Evolutionary conservation across 1,140 invertebrate genomes (phyloP), one percentile per base, ranked within the genome.

Genomic region (Mesaphorura yosii): DNA sequence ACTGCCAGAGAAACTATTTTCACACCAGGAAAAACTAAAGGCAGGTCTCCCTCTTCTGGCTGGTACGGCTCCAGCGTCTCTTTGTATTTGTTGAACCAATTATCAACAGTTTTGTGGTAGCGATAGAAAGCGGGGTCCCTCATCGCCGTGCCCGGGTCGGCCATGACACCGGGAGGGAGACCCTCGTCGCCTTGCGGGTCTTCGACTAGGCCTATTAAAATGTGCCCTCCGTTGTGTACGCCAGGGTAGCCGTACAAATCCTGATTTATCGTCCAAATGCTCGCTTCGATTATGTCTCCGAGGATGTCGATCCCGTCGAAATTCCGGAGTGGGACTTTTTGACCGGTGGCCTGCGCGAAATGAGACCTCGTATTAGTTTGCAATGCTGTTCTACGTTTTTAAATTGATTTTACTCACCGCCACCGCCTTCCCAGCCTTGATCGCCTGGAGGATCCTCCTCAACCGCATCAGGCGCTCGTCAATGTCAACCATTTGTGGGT

Each of bases 391-490:
- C n/a, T n/a, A n/a, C n/a, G n/a, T n/a, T n/a, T n/a, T n/a, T n/a
- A n/a, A n/a, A n/a, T n/a, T n/a, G n/a, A n/a, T n/a, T n/a, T n/a
- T n/a, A n/a, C n/a, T n/a, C n/a, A 66, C 66, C 39, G 60, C 51
- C n/a, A 58, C 40, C 12, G 81, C 74, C 26, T 73, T 67, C 31
- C 80, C 81, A 26, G 76, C 76, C 39, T 84, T 78, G 47, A 88
- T 82, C 14, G 84, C 85, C 40, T 82, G 76, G 22, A 76, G 73
- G 57, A 88, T 80, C 22, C 84, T 73, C 60, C 84, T 80, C 2
- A 80, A 72, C 83, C 83, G 88, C 37, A 77, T 74, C 61, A 82
- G 78, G 58, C 88, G 38, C 60, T 84, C 76, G 1, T 76, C 69
- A 5, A 88, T 12, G 12, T 37, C 17, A 12, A 37, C 12, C 12